These are phyloP conservation scores for Spinus olivaceus DNA, from an alignment of 2,797 vertebrate species.

Conservation along the genomic window DNA sequence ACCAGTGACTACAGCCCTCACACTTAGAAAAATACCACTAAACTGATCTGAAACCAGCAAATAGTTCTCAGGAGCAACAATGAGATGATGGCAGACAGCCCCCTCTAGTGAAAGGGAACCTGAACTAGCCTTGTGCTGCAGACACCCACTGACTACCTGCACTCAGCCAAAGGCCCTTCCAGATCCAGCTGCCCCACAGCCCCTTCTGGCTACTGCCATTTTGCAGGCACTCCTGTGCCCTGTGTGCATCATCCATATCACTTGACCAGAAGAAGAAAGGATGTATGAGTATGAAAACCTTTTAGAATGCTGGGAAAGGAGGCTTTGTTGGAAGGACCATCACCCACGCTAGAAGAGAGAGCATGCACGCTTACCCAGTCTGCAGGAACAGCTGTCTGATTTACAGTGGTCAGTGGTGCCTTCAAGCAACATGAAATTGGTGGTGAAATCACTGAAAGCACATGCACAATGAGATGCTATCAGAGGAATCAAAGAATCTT, in stretches of 20 bases:
- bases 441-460: background rate
- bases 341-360: background rate
- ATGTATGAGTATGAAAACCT: background rate
- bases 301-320: background rate
- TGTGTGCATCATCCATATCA: background rate
- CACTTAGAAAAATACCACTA: background rate
- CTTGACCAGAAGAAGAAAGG: background rate
- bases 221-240: background rate
- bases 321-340: background rate
- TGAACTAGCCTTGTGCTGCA: background rate
- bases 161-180: background rate
- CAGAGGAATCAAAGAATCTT: background rate
- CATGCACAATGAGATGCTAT: background rate
- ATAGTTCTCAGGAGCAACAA: background rate
- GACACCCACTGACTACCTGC: rapidly evolving
- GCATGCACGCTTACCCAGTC: background rate
- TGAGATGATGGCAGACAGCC: background rate
- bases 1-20: background rate
- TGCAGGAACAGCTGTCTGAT: background rate
- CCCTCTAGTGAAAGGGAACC: background rate
- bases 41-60: background rate
- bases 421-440: background rate
- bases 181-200: background rate
- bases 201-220: background rate
- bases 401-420: background rate